A percentile compares a stretch with the other conserved stretches of the same genome.
phyloP scores from a whole-genome alignment of 2,113 vertebrate genomes.

The Anhinga anhinga region DNA sequence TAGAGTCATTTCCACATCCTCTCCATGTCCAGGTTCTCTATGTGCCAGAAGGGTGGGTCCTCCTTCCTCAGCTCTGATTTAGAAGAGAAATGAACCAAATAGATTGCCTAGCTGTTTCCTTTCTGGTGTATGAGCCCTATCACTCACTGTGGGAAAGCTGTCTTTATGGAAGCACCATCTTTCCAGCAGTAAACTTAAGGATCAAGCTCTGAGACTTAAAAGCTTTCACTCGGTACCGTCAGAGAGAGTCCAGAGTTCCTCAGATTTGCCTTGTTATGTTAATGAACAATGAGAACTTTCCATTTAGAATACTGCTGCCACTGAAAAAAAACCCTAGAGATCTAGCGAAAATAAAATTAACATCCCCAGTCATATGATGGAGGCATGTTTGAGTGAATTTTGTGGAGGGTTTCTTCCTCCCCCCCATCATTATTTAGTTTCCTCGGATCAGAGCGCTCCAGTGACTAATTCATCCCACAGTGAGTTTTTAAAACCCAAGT shows the following conservation, averaged over 20 bases:
- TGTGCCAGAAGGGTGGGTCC: conserved; percentile 21
- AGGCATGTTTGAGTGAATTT: not conserved
- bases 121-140: not conserved
- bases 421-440: not conserved
- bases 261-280: not conserved
- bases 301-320: not conserved
- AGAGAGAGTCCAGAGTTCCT: not conserved
- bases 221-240: not conserved
- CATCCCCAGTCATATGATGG: not conserved
- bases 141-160: not conserved
- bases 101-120: not conserved
- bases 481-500: not conserved
- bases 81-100: not conserved
- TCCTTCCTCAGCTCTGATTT: not conserved
- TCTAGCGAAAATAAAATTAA: not conserved
- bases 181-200: not conserved
- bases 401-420: not conserved
- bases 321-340: not conserved
- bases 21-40: not conserved
- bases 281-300: not conserved
- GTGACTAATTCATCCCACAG: conserved; percentile 20
- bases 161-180: not conserved
- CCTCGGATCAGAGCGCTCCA: not conserved
- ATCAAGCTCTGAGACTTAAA: not conserved
- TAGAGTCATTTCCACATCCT: conserved; percentile 14